Base-by-base conservation (phyloP, 1,140 invertebrate genomes). In the Phocides pigmalion region DNA sequence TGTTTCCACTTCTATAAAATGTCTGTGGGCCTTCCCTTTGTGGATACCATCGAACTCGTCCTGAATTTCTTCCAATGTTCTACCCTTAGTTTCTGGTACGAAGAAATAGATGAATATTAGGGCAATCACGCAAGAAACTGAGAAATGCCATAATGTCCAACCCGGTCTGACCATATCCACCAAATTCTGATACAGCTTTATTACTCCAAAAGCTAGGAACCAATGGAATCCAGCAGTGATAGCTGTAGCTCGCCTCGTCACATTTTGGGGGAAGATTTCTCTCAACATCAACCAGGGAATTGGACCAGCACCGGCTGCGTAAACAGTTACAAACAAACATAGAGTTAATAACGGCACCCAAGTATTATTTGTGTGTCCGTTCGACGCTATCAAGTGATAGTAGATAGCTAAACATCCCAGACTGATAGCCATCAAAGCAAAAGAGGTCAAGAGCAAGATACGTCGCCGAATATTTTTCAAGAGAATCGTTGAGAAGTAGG, bases 81-180 rank as follows among this genome's bases (percentile, higher is more conserved):
- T 95, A 0, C 94, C 94, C 83, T 96, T 96, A 0, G 96, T 97
- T 87, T 97, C 96, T 0, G 96, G 96, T 0, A 97, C 93, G 67
- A 94, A 92, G 63, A 95, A 92, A 71, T 93, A 94, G 6, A 96
- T 91, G 72, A 97, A 95, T 3, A 95, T 76, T 1, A 94, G 81
- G 8, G 94, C 94, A 12, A 95, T 37, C 0, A 93, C 66, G 58
- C 95, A 95, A 37, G 95, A 89, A 0, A 92, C 88, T 6, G 94
- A 92, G 81, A 96, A 97, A 70, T 96, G 84, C 89, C 94, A 96
- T 69, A 97, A 93, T 0, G 93, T 92, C 61, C 91, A 93, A 1
- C 92, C 93, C 14, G 89, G 84, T 4, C 94, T 93, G 0, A 96
- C 79, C 3, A 89, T 68, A 1, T 91, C 79, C n/a, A 93, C 88